Evolutionary conservation across 1,140 invertebrate genomes (phyloP).

Genomic region (Brachionus calyciflorus): DNA sequence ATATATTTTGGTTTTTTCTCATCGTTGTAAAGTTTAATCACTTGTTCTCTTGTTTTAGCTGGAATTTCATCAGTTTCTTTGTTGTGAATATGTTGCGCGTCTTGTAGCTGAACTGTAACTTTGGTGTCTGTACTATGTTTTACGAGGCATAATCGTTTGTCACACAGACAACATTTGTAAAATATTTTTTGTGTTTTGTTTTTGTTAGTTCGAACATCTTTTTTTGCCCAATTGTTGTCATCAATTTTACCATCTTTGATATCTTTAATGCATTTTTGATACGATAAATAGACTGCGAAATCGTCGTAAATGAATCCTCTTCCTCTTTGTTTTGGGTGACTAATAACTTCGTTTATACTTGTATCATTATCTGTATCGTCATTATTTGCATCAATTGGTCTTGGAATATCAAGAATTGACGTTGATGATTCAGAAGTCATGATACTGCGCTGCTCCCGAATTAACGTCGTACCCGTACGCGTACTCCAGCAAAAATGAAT

Average conservation of each 20-base stretch:
- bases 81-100: not conserved
- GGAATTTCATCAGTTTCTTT: not conserved
- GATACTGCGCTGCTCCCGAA: too few species aligned
- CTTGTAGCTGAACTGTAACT: not conserved
- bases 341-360: slow-evolving; percentile 3
- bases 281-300: slow-evolving; percentile 7
- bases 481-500: too few species aligned
- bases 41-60: not conserved
- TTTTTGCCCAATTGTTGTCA: not conserved
- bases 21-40: not conserved
- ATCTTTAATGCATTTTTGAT: not conserved
- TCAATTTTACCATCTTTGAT: not conserved
- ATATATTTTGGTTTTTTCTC: not conserved
- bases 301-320: not conserved
- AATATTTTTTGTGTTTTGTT: not conserved
- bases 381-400: slow-evolving; percentile 7
- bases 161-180: not conserved
- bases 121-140: not conserved
- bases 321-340: not conserved
- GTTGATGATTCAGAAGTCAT: slow-evolving; percentile 15
- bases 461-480: too few species aligned
- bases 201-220: not conserved
- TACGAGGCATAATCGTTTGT: not conserved
- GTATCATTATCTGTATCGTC: slow-evolving; percentile 4
- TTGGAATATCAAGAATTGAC: slow-evolving; percentile 13